These are phyloP conservation scores for Neosalanx taihuensis DNA, from an alignment of 2,797 vertebrate genomes.

Conservation along the genomic window DNA sequence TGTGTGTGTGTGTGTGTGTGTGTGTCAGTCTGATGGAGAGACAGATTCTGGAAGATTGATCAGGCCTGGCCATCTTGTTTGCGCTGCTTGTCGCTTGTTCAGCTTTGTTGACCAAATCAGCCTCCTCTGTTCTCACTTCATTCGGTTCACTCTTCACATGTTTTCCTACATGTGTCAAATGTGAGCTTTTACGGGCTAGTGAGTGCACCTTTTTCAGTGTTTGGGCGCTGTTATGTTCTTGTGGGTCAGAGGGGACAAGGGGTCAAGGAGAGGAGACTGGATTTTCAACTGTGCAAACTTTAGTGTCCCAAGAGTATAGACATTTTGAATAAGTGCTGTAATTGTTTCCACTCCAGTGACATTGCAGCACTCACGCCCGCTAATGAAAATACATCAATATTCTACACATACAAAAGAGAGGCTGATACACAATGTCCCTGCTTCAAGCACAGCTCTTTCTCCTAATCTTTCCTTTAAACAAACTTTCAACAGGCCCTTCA, in stretches of 20 bases:
- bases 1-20: too few species aligned
- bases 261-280: background rate
- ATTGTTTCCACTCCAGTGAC: constrained; percentile 6
- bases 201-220: background rate
- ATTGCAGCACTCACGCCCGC: background rate
- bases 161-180: background rate
- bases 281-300: constrained; percentile 3
- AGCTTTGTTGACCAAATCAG: background rate
- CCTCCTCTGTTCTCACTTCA: background rate
- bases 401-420: background rate
- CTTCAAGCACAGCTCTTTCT: background rate
- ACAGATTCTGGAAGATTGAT: background rate
- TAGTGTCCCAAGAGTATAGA: background rate
- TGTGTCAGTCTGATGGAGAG: background rate
- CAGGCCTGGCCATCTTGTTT: background rate
- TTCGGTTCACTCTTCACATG: background rate
- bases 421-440: background rate
- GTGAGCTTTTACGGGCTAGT: too few species aligned
- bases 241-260: background rate
- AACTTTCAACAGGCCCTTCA: background rate
- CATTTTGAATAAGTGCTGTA: constrained; percentile 8
- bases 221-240: background rate
- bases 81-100: background rate
- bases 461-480: background rate
- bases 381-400: constrained; percentile 2